Base-by-base conservation (phyloP, 2,888 invertebrate genomes). In the Rhaphigaster nebulosa region DNA sequence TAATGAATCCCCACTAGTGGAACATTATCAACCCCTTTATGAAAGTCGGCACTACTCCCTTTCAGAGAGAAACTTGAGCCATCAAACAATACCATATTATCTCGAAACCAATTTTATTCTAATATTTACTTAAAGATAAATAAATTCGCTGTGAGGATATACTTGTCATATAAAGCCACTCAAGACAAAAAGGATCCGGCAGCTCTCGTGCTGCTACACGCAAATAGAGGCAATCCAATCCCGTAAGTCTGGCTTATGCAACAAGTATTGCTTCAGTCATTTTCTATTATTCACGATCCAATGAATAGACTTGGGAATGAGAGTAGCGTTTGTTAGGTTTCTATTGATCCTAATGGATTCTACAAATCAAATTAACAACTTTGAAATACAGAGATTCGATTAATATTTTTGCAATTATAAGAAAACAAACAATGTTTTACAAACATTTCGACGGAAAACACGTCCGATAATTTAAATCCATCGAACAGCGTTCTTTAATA, bases 211-310 rank as follows among this genome's bases (percentile, higher is more conserved):
- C 23, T 10, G 60, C 1, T n/a, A 60, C n/a, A 26, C n/a, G 60
- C 60, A 60, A 60, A 60, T 60, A n/a, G n/a, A 60, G 60, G 60
- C 26, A 60, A 60, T n/a, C n/a, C 60, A 60, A n/a, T 60, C 60
- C n/a, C 4, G 5, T 56, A 23, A 23, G 23, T 56, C 56, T 26
- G n/a, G 6, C 26, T 60, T 60, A 60, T 60, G 60, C 60, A 60
- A 60, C 60, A 60, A 60, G 60, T 60, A 60, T 60, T 12, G n/a
- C n/a, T 60, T 26, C 26, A 60, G n/a, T 60, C 60, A 13, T 60
- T 60, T n/a, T 60, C 60, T 60, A 60, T 60, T 60, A 60, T n/a
- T 60, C n/a, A 8, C 26, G n/a, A 60, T 60, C n/a, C 60, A 54
- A 54, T 54, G 54, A 54, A 23, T 54, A 8, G 20, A 23, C 20